Evolutionary conservation across 2,113 vertebrate genomes (phyloP).

Genomic region (Sylvilagus bachmani): DNA sequence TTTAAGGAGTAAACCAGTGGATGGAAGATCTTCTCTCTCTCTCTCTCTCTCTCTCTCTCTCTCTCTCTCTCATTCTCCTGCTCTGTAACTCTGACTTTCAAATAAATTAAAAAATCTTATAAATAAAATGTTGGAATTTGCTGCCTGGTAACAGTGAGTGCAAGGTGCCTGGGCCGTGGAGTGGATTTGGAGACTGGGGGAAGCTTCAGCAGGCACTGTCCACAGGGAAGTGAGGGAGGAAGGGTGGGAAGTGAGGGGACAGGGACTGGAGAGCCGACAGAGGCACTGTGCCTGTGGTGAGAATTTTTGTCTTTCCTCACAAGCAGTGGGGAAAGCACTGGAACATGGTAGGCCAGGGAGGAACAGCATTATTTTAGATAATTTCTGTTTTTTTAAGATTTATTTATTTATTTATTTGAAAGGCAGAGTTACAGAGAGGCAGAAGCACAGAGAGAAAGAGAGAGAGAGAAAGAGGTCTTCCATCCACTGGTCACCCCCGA

Average conservation of each 20-base stretch:
- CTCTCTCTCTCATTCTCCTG: too few relatives aligned
- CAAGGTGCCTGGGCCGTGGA: background rate
- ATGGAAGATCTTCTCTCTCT: too few relatives aligned
- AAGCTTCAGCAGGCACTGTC: too few relatives aligned
- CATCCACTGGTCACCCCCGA: too few relatives aligned
- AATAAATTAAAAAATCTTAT: too few relatives aligned
- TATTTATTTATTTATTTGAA: too few relatives aligned
- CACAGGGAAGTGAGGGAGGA: background rate
- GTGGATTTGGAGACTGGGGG: background rate
- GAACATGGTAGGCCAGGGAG: background rate
- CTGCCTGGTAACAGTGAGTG: background rate
- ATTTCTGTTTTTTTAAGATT: background rate
- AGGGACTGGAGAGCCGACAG: background rate
- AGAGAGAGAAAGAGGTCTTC: too few relatives aligned
- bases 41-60: too few relatives aligned
- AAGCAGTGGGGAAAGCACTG: background rate
- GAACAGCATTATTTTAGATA: background rate
- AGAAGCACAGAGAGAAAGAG: too few relatives aligned
- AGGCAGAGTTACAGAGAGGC: too few relatives aligned
- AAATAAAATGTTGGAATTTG: background rate
- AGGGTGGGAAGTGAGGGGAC: accelerated
- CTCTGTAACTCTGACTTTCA: too few relatives aligned
- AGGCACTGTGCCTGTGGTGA: background rate
- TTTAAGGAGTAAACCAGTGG: too few relatives aligned
- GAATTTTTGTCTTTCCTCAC: background rate